Base-by-base conservation (phyloP, 2,888 invertebrate species). In the Lymantria dispar region DNA sequence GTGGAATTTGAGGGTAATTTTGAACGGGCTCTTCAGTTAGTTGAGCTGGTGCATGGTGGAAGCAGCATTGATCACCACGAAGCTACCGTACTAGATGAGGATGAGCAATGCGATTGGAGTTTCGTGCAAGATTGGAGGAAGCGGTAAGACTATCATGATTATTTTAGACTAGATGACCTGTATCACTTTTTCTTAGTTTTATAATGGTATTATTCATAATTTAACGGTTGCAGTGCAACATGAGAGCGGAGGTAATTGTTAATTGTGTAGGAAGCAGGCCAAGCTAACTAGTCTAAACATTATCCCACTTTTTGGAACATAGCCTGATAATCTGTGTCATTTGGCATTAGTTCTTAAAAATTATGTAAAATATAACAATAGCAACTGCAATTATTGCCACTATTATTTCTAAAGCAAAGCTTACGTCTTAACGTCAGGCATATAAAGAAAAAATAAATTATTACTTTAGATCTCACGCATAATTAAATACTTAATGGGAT, bases 61-160 rank as follows among this genome's bases (percentile, higher is more conserved):
- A 84, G 83, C 57, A 83, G 83, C 49, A 52, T 68, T 1, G 87
- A 90, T 47, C 89, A 85, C 47, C 89, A 90, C 56, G 92, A 92
- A 54, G 89, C 90, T 0, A 89, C 80, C 1, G 78, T 90, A 43
- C 74, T 90, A 15, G 91, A 91, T 43, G 89, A 90, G 48, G 88
- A 89, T 33, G 87, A 86, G 68, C 92, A 92, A 59, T 94, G 94
- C 58, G 95, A 95, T 76, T 95, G 95, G 95, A 95, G 95, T 74
- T 95, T 94, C 76, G 95, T 95, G 45, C 95, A 95, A 79, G 93
- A 94, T 73, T 95, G 95, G 95, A 91, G 95, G 72, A 92, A 94
- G 83, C 92, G 94, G 94, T 94, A 84, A 76, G 54, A 62, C 64
- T 48, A 72, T 72, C 22, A 72, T 68, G 53, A 65, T 43, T 62